phyloP scores from a whole-genome alignment of 2,888 invertebrate species.

The Dynastes hyllus region DNA sequence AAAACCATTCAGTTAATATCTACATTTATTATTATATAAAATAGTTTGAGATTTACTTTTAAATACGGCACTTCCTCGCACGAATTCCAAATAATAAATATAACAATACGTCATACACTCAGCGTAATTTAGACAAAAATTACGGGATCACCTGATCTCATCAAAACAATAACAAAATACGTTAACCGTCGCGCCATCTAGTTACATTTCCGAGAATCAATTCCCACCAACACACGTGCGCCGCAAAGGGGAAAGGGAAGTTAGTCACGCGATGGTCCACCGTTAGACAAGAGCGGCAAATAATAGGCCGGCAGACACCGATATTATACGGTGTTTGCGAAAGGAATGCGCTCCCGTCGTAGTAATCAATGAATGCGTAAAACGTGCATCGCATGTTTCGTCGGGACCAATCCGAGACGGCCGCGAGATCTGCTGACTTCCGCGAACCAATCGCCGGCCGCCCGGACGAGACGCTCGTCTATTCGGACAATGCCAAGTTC shows the following conservation, averaged over 20 bases:
- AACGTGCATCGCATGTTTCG: conserved; percentile 58
- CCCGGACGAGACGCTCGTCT: conserved; percentile 9
- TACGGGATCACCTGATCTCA: background rate
- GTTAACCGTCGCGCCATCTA: background rate
- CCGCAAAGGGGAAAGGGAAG: background rate
- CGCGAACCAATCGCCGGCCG: conserved; percentile 47
- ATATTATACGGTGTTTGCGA: background rate
- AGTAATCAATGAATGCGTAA: conserved; percentile 47
- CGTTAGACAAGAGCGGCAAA: conserved; percentile 23
- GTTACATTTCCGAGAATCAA: background rate
- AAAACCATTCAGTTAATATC: too few relatives aligned
- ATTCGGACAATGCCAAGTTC: conserved; percentile 45
- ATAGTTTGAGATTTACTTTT: too few relatives aligned
- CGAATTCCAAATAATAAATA: background rate
- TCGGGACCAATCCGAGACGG: conserved; percentile 54
- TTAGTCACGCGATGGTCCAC: background rate
- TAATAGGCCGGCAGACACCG: background rate
- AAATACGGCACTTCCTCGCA: too few relatives aligned
- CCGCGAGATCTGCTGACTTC: conserved; percentile 57
- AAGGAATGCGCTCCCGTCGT: background rate
- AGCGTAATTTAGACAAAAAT: background rate
- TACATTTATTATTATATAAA: too few relatives aligned
- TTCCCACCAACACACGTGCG: background rate
- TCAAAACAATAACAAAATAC: background rate
- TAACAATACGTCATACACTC: background rate